Conservation (phyloP, 2,113 vertebrate genomes). For the Copsychus sechellarum region DNA sequence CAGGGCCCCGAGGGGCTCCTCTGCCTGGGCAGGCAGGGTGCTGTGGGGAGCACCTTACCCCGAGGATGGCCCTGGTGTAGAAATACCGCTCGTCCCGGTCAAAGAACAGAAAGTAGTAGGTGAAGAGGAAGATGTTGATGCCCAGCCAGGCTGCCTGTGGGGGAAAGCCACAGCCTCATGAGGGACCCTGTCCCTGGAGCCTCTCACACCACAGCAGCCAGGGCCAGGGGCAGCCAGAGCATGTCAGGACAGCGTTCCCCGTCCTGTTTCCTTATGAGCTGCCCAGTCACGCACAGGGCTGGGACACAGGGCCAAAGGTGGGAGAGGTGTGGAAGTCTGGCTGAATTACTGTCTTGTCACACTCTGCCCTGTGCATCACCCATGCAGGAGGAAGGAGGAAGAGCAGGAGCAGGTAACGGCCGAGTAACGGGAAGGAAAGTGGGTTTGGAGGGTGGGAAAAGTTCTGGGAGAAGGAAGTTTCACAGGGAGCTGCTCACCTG, state of each 20-base stretch:
- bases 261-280: not conserved
- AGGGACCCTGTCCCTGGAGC: rapidly evolving
- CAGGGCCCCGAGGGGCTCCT: rapidly evolving
- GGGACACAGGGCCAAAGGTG: not conserved
- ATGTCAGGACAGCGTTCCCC: rapidly evolving
- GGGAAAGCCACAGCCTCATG: not conserved
- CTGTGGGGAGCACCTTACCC: conserved; percentile 72
- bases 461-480: not conserved
- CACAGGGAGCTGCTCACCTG: not conserved
- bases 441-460: rapidly evolving
- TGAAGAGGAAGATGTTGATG: conserved; percentile 89
- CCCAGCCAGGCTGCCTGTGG: conserved; percentile 83
- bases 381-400: not conserved
- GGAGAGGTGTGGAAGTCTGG: not conserved
- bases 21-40: not conserved
- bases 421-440: not conserved
- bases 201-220: rapidly evolving
- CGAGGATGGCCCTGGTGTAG: conserved; percentile 88
- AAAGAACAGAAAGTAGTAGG: conserved; percentile 80
- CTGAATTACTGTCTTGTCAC: not conserved
- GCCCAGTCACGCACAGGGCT: rapidly evolving
- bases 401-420: not conserved
- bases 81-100: conserved; percentile 72
- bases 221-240: rapidly evolving
- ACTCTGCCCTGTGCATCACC: not conserved